Base-by-base conservation (phyloP, 2,113 vertebrate species). In the Clarias macrocephalus region DNA sequence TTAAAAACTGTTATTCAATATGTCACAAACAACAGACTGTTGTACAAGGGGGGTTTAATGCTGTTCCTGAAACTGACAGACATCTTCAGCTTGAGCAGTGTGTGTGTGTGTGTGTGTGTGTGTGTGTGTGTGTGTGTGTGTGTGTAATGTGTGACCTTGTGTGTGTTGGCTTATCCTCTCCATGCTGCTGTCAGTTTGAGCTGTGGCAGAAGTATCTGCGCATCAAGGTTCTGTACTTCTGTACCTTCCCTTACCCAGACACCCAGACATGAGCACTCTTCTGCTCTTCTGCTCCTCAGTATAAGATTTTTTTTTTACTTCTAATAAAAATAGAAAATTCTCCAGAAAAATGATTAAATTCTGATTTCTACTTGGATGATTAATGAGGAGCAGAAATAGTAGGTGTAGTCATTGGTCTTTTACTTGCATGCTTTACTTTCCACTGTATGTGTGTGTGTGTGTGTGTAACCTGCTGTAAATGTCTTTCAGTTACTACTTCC, bases 131-230 rank as follows among this genome's bases (percentile, higher is more conserved):
- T 48, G 48, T 48, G 48, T 48, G 48, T 48, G 48, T 76, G 73
- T 52, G 11, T 52, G 48, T 25, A 76, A 54, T 72, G 23, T 85
- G 23, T 79, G 33, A 76, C 13, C 52, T 56, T 21, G 18, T 77
- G 30, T 79, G n/a, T 83, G 30, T 81, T 37, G 73, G 18, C 65
- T 48, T 77, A 28, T 59, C 88, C 70, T 82, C 87, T 82, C 48
- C 87, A 86, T 60, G 52, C 86, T 62, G 23, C 63, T 28, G 16
- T 79, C 93, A 94, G 93, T 95, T 91, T 91, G 91, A 93, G 80
- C 93, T 93, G 91, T 95, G 94, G 94, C 94, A 94, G 92, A 93
- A 85, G 73, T 93, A 92, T 90, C 93, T 94, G 83, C 89, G 83
- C 52, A 91, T 90, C 85, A 94, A 95, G 94, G 95, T 95, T 91